These are phyloP conservation scores for Machimus atricapillus DNA, from an alignment of 2,888 invertebrate species.

Conservation along the genomic window DNA sequence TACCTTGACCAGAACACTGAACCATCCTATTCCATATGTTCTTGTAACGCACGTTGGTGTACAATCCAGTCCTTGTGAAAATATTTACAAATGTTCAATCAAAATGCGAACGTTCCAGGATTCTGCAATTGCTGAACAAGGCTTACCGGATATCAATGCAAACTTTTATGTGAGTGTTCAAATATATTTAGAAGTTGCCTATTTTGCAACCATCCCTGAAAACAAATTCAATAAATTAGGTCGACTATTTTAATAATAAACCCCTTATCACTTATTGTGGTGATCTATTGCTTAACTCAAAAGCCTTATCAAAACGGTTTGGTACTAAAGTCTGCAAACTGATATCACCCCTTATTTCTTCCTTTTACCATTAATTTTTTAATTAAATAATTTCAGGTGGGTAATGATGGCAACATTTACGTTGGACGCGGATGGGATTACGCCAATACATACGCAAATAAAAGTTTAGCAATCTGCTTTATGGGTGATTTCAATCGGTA, in stretches of 20 bases:
- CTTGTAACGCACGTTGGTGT: slow-evolving; percentile 66
- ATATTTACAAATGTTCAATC: slow-evolving; percentile 60
- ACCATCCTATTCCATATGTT: slow-evolving; percentile 62
- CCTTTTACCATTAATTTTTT: neutral
- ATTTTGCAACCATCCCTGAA: neutral
- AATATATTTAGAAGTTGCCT: neutral
- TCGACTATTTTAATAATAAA: neutral
- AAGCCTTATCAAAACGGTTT: neutral
- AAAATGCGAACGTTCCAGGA: slow-evolving; percentile 63
- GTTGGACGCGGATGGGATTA: slow-evolving; percentile 65
- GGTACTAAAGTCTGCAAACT: neutral
- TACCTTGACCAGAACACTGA: slow-evolving; percentile 47
- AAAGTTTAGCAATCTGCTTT: slow-evolving; percentile 63
- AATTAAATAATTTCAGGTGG: slow-evolving; percentile 58
- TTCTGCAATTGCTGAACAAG: slow-evolving; percentile 60
- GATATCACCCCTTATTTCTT: neutral
- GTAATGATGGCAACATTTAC: slow-evolving; percentile 66
- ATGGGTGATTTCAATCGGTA: slow-evolving; percentile 64
- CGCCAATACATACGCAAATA: slow-evolving; percentile 65
- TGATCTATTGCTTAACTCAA: neutral
- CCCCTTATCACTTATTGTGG: neutral
- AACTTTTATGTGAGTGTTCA: slow-evolving; percentile 59
- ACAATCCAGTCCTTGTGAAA: slow-evolving; percentile 58
- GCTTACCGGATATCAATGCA: slow-evolving; percentile 62
- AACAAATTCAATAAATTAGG: neutral